Base-by-base conservation (phyloP, 2,113 vertebrate genomes). In the Orcinus orca region DNA sequence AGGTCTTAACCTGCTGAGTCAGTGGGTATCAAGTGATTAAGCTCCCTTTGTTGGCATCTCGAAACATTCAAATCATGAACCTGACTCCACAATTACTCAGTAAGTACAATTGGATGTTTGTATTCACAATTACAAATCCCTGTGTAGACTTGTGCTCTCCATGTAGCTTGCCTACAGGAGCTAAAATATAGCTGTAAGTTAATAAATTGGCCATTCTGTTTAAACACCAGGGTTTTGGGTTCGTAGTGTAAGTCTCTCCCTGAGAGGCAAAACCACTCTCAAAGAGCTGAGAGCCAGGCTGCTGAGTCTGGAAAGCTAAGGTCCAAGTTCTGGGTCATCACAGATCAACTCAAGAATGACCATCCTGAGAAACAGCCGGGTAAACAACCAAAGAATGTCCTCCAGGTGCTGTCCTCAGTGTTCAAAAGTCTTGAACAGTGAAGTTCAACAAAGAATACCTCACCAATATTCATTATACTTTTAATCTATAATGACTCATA, bases 1-100 rank as follows among this genome's bases (percentile, higher is more conserved):
- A 58, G 11, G 38, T 50, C 60, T 83, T n/a, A 33, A 20, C 53
- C 25, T 41, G 12, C 13, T 63, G 58, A 63, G 14, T 95, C 55
- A 4, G 4, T 36, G 63, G 10, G 2, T 31, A 31, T 36, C 4
- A 21, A 17, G 17, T 50, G 0, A 21, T 3, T 76, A 6, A 0
- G 13, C 11, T 85, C 5, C 71, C 17, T 74, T 53, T 12, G 2
- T 23, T 14, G 6, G 11, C 81, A 68, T 53, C 44, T 62, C 55
- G 38, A 88, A 96, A 81, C 13, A 67, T 38, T 41, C 44, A 60
- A 41, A 65, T 86, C 50, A 20, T 26, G 21, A 87, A 33, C 6
- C n/a, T 73, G 58, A 41, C 38, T 60, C 25, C 3, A 31, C 47
- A 73, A 3, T 21, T 31, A 58, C 8, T 79, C 67, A 50, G 53